phyloP scores from a whole-genome alignment of 1,140 invertebrate species.

The Brachionus paranguensis region DNA sequence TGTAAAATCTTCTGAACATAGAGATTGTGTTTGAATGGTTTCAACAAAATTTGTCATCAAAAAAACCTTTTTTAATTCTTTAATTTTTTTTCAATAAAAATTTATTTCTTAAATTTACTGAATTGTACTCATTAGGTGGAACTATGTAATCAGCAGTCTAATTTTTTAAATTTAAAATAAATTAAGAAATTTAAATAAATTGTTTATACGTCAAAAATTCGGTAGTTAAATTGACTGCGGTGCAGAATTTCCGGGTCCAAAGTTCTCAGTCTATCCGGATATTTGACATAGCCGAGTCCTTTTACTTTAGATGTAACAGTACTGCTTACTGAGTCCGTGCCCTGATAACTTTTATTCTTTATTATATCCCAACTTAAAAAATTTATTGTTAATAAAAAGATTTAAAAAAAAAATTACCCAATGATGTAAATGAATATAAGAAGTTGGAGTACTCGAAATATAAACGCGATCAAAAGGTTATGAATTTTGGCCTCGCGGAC shows the following conservation, averaged over 20 bases:
- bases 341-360: slow-evolving; percentile 60
- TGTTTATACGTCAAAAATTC: slow-evolving; percentile 31
- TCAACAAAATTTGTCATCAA: slow-evolving; percentile 60
- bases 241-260: slow-evolving; percentile 33
- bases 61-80: slow-evolving; percentile 53
- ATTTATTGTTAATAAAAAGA: not conserved
- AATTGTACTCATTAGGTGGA: slow-evolving; percentile 59
- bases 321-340: slow-evolving; percentile 55
- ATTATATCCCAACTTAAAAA: slow-evolving; percentile 53
- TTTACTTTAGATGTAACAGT: slow-evolving; percentile 60
- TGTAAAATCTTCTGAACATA: slow-evolving; percentile 56
- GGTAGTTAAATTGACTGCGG: slow-evolving; percentile 42
- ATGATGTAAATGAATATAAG: slow-evolving; percentile 57
- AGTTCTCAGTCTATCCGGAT: not conserved
- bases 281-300: slow-evolving; percentile 49
- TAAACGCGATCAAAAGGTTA: slow-evolving; percentile 54
- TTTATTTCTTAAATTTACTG: slow-evolving; percentile 41
- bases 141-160: slow-evolving; percentile 60
- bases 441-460: slow-evolving; percentile 58
- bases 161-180: slow-evolving; percentile 40
- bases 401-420: slow-evolving; percentile 42
- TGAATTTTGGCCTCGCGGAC: not conserved
- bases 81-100: not conserved
- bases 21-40: slow-evolving; percentile 55
- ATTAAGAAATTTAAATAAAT: not conserved